Conservation (phyloP, 2,888 invertebrate species). For the Xestia sexstrigata region DNA sequence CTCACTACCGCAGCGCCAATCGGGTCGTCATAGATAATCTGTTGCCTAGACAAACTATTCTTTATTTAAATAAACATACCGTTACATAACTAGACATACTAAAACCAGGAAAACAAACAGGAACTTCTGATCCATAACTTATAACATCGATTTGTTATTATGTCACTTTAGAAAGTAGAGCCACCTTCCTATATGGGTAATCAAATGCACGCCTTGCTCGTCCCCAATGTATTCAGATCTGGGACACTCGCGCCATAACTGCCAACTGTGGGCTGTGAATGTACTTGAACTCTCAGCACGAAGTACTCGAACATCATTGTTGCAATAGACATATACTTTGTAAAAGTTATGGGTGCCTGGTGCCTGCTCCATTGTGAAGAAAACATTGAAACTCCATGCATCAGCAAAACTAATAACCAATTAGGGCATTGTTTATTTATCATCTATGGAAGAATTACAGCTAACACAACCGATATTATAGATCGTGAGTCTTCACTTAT, state of each 20-base stretch:
- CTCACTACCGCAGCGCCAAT: no score
- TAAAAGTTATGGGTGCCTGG: neutral
- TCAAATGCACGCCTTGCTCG: constrained; percentile 49
- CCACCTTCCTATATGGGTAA: constrained; percentile 25
- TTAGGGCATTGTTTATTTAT: neutral
- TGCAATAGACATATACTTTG: neutral
- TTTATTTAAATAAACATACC: neutral
- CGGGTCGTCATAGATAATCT: no score
- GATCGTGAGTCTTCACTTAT: no score
- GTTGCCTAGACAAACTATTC: neutral
- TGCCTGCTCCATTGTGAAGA: neutral
- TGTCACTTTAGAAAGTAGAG: constrained; percentile 43
- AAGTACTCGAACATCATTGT: constrained; percentile 3
- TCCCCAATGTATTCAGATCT: constrained; percentile 60
- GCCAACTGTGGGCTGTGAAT: neutral
- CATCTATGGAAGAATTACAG: no score
- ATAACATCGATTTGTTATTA: constrained; percentile 3
- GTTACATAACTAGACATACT: neutral
- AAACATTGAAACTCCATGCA: neutral
- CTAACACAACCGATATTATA: no score
- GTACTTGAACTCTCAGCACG: constrained; percentile 6
- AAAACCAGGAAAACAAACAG: neutral
- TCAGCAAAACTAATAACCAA: neutral
- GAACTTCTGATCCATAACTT: neutral
- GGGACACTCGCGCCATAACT: constrained; percentile 55